Evolutionary conservation across 2,797 vertebrate genomes (phyloP).

Genomic region (Parambassis ranga): DNA sequence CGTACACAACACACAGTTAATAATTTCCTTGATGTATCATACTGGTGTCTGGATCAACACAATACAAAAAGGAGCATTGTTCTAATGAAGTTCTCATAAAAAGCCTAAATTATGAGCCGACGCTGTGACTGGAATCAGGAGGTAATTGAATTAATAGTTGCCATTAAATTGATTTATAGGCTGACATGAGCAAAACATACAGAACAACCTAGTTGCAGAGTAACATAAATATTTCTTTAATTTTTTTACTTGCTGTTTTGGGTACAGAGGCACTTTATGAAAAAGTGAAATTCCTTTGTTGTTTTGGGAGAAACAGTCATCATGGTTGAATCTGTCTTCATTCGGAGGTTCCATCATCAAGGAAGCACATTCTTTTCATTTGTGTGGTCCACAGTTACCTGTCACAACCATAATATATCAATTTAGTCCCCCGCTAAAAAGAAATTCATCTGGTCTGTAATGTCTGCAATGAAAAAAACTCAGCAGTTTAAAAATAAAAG

Average conservation of each 20-base stretch:
- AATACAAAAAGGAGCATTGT: conserved; percentile 22
- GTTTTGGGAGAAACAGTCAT: conserved; percentile 65
- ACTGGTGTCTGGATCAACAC: conserved; percentile 30
- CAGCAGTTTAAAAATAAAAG: no score
- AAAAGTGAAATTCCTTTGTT: conserved; percentile 43
- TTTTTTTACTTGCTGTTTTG: conserved; percentile 36
- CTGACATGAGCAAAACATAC: conserved; percentile 8
- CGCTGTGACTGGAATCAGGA: conserved; percentile 37
- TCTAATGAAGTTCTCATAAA: conserved; percentile 21
- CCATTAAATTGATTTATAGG: conserved; percentile 25
- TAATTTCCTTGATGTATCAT: conserved; percentile 22
- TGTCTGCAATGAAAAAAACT: no score
- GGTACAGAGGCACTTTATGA: conserved; percentile 11
- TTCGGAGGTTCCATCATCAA: conserved; percentile 38
- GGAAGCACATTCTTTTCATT: conserved; percentile 24
- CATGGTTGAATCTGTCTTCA: conserved; percentile 37
- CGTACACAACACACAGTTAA: no score
- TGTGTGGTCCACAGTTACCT: conserved; percentile 40
- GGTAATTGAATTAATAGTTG: conserved; percentile 41
- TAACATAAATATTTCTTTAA: conserved; percentile 37
- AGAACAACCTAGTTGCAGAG: neutral
- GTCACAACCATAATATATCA: conserved; percentile 24
- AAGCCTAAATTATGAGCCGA: conserved; percentile 32
- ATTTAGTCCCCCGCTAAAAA: conserved; percentile 23
- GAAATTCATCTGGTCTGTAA: conserved; percentile 31